Conservation (phyloP, 2,888 invertebrate genomes). For the Leptopterna dolabrata region DNA sequence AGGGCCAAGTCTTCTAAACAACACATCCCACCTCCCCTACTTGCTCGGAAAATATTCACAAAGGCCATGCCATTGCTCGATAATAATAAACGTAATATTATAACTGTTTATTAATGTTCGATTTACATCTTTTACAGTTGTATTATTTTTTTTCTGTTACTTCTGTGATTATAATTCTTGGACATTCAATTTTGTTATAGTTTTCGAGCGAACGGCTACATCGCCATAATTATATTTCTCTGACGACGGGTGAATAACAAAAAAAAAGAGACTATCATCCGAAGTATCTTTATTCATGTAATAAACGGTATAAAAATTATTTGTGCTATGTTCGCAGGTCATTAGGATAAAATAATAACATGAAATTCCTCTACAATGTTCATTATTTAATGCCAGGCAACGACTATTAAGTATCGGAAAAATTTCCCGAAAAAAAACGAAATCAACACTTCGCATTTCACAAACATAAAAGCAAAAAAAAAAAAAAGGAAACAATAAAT, state of each 20-base stretch:
- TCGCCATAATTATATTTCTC: no score
- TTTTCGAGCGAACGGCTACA: no score
- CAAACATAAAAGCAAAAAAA: not conserved
- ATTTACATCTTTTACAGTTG: no score
- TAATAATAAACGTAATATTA: no score
- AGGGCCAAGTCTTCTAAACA: no score
- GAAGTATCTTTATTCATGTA: conserved; percentile 48
- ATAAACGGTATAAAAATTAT: conserved; percentile 52
- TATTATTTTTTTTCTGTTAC: no score
- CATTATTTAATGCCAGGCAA: not conserved
- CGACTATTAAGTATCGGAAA: not conserved
- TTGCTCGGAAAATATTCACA: no score
- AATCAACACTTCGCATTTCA: not conserved
- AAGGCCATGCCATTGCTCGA: no score
- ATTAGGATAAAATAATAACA: conserved; percentile 35
- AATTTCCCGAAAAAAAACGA: not conserved
- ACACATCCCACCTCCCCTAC: no score
- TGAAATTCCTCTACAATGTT: not conserved
- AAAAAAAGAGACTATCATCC: not conserved
- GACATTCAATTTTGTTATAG: no score
- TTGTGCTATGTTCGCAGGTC: conserved; percentile 46
- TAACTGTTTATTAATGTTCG: no score
- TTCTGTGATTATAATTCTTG: no score
- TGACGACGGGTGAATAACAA: not conserved
- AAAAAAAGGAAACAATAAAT: conserved; percentile 8